Conservation (phyloP, 2,888 invertebrate species). For the Elaeidobius kamerunicus region DNA sequence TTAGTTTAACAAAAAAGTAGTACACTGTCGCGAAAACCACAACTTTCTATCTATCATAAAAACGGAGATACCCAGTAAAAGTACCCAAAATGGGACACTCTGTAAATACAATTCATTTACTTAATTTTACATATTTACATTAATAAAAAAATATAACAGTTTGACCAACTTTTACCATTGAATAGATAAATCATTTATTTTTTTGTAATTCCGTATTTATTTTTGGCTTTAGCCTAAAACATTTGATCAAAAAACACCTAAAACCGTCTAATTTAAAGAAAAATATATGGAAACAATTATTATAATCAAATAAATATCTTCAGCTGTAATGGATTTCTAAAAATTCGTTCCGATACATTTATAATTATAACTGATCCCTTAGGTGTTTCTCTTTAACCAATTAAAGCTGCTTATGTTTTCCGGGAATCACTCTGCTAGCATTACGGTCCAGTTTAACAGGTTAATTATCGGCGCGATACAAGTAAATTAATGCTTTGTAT, state of each 20-base stretch:
- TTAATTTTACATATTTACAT: too few species aligned
- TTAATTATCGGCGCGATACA: conserved; percentile 30
- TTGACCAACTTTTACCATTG: too few species aligned
- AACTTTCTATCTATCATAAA: too few species aligned
- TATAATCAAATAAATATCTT: background rate
- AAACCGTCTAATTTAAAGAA: too few species aligned
- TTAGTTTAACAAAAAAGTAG: too few species aligned
- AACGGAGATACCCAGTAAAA: too few species aligned
- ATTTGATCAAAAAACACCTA: too few species aligned
- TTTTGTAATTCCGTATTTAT: too few species aligned
- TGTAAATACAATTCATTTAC: conserved; percentile 13
- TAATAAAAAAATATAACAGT: too few species aligned
- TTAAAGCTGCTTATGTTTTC: conserved; percentile 27
- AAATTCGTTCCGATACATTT: conserved; percentile 13
- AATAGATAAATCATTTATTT: too few species aligned
- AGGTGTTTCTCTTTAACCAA: conserved; percentile 19
- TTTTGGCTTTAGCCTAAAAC: too few species aligned
- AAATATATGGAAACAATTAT: background rate
- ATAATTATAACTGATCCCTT: conserved; percentile 19
- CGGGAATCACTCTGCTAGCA: conserved; percentile 30
- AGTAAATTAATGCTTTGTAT: conserved; percentile 29
- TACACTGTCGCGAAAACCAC: too few species aligned
- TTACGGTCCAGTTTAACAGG: conserved; percentile 28
- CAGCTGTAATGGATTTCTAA: conserved; percentile 6
- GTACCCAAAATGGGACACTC: conserved; percentile 2